phyloP scores from a whole-genome alignment of 1,140 invertebrate species.

The Pararge aegeria region DNA sequence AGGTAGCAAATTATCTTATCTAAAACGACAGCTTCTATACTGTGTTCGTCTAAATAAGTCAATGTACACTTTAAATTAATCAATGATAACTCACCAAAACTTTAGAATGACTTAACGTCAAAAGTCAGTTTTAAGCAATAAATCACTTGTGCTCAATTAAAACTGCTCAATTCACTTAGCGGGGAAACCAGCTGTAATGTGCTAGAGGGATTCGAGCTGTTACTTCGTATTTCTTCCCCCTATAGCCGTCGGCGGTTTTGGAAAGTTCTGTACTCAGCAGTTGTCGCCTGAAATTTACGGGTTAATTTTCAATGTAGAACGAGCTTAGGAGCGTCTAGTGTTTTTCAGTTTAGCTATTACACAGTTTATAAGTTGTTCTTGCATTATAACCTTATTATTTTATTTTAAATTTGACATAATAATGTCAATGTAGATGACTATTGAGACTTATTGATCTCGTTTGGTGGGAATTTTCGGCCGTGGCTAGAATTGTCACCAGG shows the following conservation, averaged over 20 bases:
- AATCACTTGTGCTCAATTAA: slow-evolving; percentile 16
- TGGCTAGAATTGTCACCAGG: too few species aligned
- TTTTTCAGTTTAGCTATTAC: slow-evolving; percentile 19
- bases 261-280: slow-evolving; percentile 70
- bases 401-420: too few species aligned
- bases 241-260: slow-evolving; percentile 68
- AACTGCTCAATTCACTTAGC: slow-evolving; percentile 36
- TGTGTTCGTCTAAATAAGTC: too few species aligned
- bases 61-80: too few species aligned
- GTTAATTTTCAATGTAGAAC: slow-evolving; percentile 73
- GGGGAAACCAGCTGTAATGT: slow-evolving; percentile 51
- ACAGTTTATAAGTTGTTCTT: too few species aligned
- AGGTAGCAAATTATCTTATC: too few species aligned
- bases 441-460: too few species aligned
- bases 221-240: slow-evolving; percentile 56
- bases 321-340: slow-evolving; percentile 51
- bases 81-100: too few species aligned
- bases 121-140: slow-evolving; percentile 22
- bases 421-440: too few species aligned
- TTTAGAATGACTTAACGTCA: neutral
- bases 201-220: slow-evolving; percentile 50
- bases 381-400: too few species aligned
- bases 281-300: slow-evolving; percentile 76
- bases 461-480: too few species aligned
- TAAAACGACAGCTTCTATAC: too few species aligned